A percentile compares a stretch with the other conserved stretches of the same genome.
These are phyloP conservation scores for Sinelater perroti DNA, from an alignment of 2,888 invertebrate species.

Conservation along the genomic window DNA sequence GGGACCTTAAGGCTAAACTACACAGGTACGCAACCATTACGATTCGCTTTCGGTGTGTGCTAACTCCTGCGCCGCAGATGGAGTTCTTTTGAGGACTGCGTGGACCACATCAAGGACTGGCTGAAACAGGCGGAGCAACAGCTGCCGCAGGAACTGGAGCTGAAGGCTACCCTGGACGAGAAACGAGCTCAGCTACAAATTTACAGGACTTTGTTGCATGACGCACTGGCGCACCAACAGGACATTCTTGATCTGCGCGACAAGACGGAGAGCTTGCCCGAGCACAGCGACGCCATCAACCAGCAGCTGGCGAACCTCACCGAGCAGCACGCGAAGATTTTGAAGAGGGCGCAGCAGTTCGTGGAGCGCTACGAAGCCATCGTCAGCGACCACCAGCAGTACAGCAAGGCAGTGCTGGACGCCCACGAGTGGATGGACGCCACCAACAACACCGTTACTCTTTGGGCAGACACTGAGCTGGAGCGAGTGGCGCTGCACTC, in stretches of 20 bases:
- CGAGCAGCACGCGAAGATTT: constrained; percentile 75
- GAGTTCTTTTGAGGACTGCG: constrained; percentile 90
- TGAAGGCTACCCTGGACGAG: constrained; percentile 88
- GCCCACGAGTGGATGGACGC: constrained; percentile 88
- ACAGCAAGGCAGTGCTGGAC: constrained; percentile 86
- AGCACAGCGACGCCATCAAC: constrained; percentile 77
- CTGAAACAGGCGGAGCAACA: constrained; percentile 77
- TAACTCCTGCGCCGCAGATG: constrained; percentile 63
- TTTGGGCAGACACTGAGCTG: constrained; percentile 85
- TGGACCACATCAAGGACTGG: constrained; percentile 83
- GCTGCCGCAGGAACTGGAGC: constrained; percentile 79
- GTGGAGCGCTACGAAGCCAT: constrained; percentile 88
- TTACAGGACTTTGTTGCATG: constrained; percentile 83
- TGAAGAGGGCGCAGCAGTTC: constrained; percentile 76
- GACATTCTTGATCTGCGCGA: constrained; percentile 83
- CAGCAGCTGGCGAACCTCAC: constrained; percentile 74
- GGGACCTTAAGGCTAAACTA: constrained; percentile 84
- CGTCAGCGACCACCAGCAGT: constrained; percentile 88
- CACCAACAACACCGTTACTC: constrained; percentile 80
- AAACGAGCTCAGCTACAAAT: constrained; percentile 87
- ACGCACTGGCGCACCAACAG: constrained; percentile 85
- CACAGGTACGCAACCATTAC: constrained; percentile 60
- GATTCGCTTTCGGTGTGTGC: neutral
- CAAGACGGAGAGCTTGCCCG: constrained; percentile 81
- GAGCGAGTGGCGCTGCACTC: constrained; percentile 87